Percentiles rank a stretch among this genome's conserved stretches.
phyloP scores from a whole-genome alignment of 2,113 vertebrate genomes.

The Menidia beryllina region DNA sequence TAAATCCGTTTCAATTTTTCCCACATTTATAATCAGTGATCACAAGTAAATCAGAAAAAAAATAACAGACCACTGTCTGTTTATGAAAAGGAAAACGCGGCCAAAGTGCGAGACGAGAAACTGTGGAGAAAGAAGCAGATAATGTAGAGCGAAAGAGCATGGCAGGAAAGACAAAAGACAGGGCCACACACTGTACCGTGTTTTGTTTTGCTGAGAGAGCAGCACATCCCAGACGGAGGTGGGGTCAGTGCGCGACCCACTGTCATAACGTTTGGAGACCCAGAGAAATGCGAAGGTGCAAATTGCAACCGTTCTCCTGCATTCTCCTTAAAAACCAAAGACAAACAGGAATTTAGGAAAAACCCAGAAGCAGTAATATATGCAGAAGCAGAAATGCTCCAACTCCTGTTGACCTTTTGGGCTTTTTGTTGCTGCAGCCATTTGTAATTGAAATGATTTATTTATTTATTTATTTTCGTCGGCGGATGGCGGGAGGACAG shows the following conservation, averaged over 20 bases:
- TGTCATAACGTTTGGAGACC: slow-evolving; percentile 18
- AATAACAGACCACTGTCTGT: slow-evolving; percentile 39
- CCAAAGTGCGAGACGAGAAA: slow-evolving; percentile 14
- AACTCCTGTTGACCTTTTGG: slow-evolving; percentile 56
- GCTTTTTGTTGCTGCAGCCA: slow-evolving; percentile 31
- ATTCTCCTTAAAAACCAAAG: slow-evolving; percentile 25
- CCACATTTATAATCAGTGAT: slow-evolving; percentile 54
- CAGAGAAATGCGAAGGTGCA: slow-evolving; percentile 33
- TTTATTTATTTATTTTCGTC: slow-evolving; percentile 48
- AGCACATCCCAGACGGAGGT: slow-evolving; percentile 34
- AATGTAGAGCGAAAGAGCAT: slow-evolving; percentile 41
- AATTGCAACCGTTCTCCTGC: slow-evolving; percentile 5
- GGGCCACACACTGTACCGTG: slow-evolving; percentile 44
- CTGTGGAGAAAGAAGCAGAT: slow-evolving; percentile 30
- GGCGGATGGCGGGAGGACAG: slow-evolving; percentile 47
- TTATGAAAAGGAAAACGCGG: slow-evolving; percentile 47
- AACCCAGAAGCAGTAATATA: slow-evolving; percentile 10
- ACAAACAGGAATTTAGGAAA: slow-evolving; percentile 3
- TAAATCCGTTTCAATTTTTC: slow-evolving; percentile 30
- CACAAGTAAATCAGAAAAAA: slow-evolving; percentile 65
- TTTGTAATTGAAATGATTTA: slow-evolving; percentile 63
- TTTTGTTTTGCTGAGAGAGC: slow-evolving; percentile 39
- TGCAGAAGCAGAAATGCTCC: slow-evolving; percentile 12
- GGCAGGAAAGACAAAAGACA: slow-evolving; percentile 56
- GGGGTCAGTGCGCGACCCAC: slow-evolving; percentile 38